These are phyloP conservation scores for Riparia riparia DNA, from an alignment of 2,113 vertebrate genomes.

Conservation along the genomic window DNA sequence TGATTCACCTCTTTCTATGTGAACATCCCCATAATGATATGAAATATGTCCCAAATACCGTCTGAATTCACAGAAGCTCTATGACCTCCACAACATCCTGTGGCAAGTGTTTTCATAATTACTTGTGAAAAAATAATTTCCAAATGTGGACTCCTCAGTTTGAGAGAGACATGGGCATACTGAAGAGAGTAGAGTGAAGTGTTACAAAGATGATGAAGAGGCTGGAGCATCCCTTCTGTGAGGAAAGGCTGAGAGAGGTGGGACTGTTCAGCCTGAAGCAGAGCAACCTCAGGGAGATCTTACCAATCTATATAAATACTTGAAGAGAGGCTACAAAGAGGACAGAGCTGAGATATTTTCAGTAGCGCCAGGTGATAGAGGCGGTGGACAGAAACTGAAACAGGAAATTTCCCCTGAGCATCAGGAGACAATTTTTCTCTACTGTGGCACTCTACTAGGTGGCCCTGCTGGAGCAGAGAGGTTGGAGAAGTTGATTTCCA, in stretches of 20 bases:
- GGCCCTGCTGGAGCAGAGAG: not conserved
- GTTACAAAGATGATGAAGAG: not conserved
- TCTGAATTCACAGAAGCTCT: not conserved
- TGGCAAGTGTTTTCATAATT: not conserved
- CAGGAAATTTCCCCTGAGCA: not conserved
- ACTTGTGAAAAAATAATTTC: not conserved
- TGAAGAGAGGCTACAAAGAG: not conserved
- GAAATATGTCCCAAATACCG: not conserved
- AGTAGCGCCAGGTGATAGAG: not conserved
- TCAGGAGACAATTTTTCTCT: not conserved
- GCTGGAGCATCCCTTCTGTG: not conserved
- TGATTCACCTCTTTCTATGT: not conserved
- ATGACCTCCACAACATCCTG: not conserved
- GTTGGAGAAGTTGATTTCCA: not conserved
- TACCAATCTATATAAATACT: not conserved
- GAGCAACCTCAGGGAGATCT: not conserved
- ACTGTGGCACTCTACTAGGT: not conserved
- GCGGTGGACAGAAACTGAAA: not conserved
- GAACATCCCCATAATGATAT: not conserved
- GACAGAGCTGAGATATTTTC: not conserved
- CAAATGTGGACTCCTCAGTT: not conserved
- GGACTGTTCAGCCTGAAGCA: not conserved
- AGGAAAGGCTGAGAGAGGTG: not conserved
- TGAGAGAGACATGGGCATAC: not conserved
- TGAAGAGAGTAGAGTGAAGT: not conserved